These are phyloP conservation scores for Amphiprion percula DNA, from an alignment of 2,113 vertebrate species.

Conservation along the genomic window DNA sequence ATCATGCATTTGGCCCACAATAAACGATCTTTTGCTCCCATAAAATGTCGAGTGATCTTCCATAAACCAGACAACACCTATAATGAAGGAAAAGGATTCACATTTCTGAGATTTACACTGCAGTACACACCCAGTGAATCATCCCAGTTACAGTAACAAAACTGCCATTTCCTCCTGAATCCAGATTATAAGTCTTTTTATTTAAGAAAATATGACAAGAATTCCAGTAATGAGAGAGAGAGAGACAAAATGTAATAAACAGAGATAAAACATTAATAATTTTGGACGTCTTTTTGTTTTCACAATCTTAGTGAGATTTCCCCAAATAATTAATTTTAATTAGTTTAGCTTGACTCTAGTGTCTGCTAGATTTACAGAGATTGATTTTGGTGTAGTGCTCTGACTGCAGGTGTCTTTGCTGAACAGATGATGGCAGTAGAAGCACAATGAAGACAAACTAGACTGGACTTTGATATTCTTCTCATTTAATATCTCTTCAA, in stretches of 20 bases:
- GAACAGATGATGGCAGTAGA: conserved; percentile 47
- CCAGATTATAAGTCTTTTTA: not conserved
- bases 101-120: not conserved
- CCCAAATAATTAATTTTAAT: not conserved
- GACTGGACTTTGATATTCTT: not conserved
- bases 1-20: not conserved
- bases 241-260: not conserved
- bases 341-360: not conserved
- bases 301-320: not conserved
- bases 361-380: not conserved
- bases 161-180: not conserved
- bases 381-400: not conserved
- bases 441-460: not conserved
- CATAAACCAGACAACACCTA: conserved; percentile 37
- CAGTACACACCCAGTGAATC: not conserved
- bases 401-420: not conserved
- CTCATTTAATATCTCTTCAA: no score
- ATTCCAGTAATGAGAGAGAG: not conserved
- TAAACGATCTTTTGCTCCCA: conserved; percentile 41
- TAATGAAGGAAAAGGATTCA: not conserved
- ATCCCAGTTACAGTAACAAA: not conserved
- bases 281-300: not conserved
- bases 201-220: not conserved
- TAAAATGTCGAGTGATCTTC: conserved; percentile 47
- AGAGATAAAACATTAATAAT: not conserved